A percentile compares a stretch with the other conserved stretches of the same genome.
These are phyloP conservation scores for Hypena proboscidalis DNA, from an alignment of 2,888 invertebrate genomes.

Conservation along the genomic window DNA sequence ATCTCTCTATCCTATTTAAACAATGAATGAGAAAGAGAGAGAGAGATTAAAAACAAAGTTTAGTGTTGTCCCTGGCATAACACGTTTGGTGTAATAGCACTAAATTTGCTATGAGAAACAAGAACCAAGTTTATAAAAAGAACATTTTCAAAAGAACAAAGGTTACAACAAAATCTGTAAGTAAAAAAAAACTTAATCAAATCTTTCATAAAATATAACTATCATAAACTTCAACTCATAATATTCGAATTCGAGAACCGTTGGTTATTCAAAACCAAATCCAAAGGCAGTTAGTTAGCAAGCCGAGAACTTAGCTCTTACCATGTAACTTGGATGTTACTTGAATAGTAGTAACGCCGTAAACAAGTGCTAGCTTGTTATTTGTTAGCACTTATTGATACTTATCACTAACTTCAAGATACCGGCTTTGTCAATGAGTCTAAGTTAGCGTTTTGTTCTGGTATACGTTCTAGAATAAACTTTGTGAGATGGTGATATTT, in stretches of 20 bases:
- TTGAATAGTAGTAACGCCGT: constrained; percentile 40
- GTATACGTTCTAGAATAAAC: not conserved
- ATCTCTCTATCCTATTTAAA: too few species aligned
- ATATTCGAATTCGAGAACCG: constrained; percentile 38
- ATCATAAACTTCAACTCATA: not conserved
- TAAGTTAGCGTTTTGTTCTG: constrained; percentile 17
- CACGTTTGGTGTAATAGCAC: too few species aligned
- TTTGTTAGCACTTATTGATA: constrained; percentile 52
- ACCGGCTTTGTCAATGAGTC: constrained; percentile 24
- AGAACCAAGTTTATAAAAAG: too few species aligned
- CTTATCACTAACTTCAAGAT: constrained; percentile 31
- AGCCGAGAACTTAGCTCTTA: constrained; percentile 50
- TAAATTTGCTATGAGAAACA: too few species aligned
- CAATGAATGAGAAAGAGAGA: too few species aligned
- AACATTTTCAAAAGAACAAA: too few species aligned
- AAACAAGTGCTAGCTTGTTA: constrained; percentile 41
- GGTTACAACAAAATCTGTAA: too few species aligned
- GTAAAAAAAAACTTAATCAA: too few species aligned
- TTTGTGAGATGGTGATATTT: not conserved
- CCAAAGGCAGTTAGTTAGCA: constrained; percentile 56
- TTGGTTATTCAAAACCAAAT: constrained; percentile 54
- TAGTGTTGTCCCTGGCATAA: too few species aligned
- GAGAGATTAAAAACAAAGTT: too few species aligned
- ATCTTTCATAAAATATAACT: not conserved
- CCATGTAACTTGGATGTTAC: constrained; percentile 34